Evolutionary conservation across 2,888 invertebrate species (phyloP).

Genomic region (Napeogenes sylphis): DNA sequence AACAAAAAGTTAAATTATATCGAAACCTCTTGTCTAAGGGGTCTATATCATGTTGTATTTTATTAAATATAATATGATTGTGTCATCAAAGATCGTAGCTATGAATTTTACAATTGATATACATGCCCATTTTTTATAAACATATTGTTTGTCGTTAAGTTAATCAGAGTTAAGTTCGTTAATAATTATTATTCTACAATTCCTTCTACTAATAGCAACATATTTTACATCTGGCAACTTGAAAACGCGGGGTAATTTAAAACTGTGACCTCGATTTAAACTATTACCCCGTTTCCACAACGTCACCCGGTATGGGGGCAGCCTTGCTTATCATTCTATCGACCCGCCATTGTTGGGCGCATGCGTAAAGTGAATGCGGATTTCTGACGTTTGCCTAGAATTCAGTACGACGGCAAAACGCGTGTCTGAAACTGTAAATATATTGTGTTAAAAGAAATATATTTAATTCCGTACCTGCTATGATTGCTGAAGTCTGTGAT

Average conservation of each 20-base stretch:
- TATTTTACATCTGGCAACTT: conserved; percentile 36
- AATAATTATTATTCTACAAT: background rate
- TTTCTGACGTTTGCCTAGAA: conserved; percentile 58
- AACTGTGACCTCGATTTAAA: conserved; percentile 62
- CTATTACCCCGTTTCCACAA: conserved; percentile 64
- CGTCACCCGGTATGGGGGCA: conserved; percentile 63
- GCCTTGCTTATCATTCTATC: conserved; percentile 67
- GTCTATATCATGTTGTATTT: too few species aligned
- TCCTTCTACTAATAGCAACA: conserved; percentile 36
- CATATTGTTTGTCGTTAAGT: too few species aligned
- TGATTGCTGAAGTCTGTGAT: conserved; percentile 5
- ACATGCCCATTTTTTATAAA: too few species aligned
- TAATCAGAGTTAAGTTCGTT: too few species aligned
- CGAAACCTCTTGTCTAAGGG: too few species aligned
- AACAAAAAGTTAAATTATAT: too few species aligned
- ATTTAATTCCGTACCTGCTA: background rate
- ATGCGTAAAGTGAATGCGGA: conserved; percentile 66
- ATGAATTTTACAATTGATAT: too few species aligned
- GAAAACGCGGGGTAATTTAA: conserved; percentile 60
- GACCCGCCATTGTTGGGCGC: conserved; percentile 55
- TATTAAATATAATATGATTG: too few species aligned
- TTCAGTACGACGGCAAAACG: conserved; percentile 53
- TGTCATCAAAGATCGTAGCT: too few species aligned
- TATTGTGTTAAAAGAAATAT: conserved; percentile 22
- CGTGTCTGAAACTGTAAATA: conserved; percentile 56